These are phyloP conservation scores for Adrianichthys oophorus DNA, from an alignment of 2,797 vertebrate species.

Conservation along the genomic window DNA sequence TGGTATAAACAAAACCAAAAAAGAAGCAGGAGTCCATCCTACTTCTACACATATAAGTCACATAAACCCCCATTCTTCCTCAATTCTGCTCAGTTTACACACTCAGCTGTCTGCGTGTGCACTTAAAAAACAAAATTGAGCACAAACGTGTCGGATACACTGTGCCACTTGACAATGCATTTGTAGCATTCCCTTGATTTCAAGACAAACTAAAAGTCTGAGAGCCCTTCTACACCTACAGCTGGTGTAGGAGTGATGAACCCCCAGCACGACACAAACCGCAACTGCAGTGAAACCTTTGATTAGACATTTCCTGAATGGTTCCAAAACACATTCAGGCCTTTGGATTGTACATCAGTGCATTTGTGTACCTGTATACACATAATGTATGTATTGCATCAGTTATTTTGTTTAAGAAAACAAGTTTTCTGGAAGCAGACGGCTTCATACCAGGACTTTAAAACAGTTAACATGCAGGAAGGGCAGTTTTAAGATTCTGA, in stretches of 20 bases:
- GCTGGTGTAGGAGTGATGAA: neutral
- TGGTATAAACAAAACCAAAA: too few relatives aligned
- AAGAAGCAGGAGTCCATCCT: too few relatives aligned
- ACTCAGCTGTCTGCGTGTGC: too few relatives aligned
- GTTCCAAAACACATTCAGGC: slow-evolving; percentile 21
- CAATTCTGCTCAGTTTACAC: too few relatives aligned
- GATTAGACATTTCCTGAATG: slow-evolving; percentile 1
- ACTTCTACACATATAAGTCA: too few relatives aligned
- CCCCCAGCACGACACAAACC: too few relatives aligned
- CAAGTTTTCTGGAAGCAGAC: slow-evolving; percentile 15
- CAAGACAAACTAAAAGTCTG: neutral
- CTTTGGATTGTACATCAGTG: slow-evolving; percentile 54
- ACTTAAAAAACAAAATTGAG: too few relatives aligned
- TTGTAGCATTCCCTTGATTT: too few relatives aligned
- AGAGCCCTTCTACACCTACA: neutral
- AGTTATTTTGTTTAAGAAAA: slow-evolving; percentile 24
- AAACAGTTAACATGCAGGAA: slow-evolving; percentile 17
- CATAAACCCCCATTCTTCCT: too few relatives aligned
- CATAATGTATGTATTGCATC: slow-evolving; percentile 71
- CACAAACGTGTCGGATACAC: too few relatives aligned
- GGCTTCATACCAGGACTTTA: slow-evolving; percentile 12
- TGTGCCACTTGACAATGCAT: too few relatives aligned
- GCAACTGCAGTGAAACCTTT: neutral
- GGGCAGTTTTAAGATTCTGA: slow-evolving; percentile 12
- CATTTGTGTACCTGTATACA: slow-evolving; percentile 74